Conservation (phyloP, 2,888 invertebrate genomes). For the Pachycephus smyrnensis region DNA sequence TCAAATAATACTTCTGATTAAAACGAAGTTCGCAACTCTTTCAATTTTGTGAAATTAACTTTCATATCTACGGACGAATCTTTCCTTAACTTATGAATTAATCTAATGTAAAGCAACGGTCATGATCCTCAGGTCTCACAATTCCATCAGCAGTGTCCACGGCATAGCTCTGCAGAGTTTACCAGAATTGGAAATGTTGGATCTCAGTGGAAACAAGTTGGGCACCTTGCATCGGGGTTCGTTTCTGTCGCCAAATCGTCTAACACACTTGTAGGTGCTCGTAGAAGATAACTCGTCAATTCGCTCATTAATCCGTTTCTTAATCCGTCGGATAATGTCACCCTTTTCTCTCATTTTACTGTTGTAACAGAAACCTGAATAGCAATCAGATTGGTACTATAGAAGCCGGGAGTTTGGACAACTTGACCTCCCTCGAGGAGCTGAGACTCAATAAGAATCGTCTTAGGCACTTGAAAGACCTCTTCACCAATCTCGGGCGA, state of each 20-base stretch:
- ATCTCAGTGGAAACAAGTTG: conserved; percentile 76
- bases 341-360: not conserved
- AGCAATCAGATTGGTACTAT: conserved; percentile 80
- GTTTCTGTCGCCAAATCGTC: conserved; percentile 72
- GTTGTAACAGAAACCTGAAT: conserved; percentile 75
- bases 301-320: not conserved
- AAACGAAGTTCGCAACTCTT: not conserved
- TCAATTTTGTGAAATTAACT: not conserved
- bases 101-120: not conserved
- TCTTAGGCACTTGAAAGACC: conserved; percentile 76
- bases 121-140: conserved; percentile 66
- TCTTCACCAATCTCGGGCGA: conserved; percentile 77
- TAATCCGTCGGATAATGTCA: not conserved
- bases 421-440: conserved; percentile 77
- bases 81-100: not conserved
- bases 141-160: conserved; percentile 67
- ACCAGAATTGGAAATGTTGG: conserved; percentile 72
- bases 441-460: conserved; percentile 86
- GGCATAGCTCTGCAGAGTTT: conserved; percentile 67
- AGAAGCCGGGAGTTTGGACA: conserved; percentile 78
- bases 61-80: not conserved
- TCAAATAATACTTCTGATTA: not conserved
- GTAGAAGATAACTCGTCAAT: not conserved
- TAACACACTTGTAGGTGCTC: conserved; percentile 69
- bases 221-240: conserved; percentile 70